Evolutionary conservation across 2,113 vertebrate genomes (phyloP), one percentile per base, ranked within the genome.

Genomic region (Zapus hudsonius): DNA sequence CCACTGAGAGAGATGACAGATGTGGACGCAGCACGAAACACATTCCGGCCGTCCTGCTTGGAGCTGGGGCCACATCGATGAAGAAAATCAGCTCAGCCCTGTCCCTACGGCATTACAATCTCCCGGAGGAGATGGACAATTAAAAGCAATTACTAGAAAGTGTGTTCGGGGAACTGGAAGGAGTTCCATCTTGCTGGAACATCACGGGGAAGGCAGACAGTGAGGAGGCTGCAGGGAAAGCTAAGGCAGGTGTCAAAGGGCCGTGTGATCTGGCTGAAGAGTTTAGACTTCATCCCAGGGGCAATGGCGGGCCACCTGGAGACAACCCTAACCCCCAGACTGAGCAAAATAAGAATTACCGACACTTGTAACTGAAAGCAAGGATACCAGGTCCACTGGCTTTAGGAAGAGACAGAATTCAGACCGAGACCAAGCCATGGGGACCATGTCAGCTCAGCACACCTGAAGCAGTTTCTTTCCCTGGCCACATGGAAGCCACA

Each of bases 81-180:
- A 90, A 73, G 84, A 75, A 85, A 59, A 91, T 57, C 36, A 87
- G 67, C 52, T 52, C 55, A 23, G 78, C 31, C 78, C 11, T 42
- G 7, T 81, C 86, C 82, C 92, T 36, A 0, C 5, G 63, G 81
- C 47, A 42, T 84, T 47, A 11, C 55, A 40, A 31, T 38, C 80
- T 84, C 96, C 94, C 84, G 19, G 78, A 89, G 82, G 92, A 95
- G 73, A 72, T 81, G 88, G 94, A 95, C 88, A 87, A 87, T 93
- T 92, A 95, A 69, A 93, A 92, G 82, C 88, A 95, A 94, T 92
- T 87, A 90, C 33, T 63, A 84, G 73, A 69, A 75, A 87, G 82
- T 57, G 88, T 85, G 42, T 70, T 89, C 19, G 36, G 93, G 84
- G 90, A 88, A 55, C 55, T 78, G 79, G 44, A 67, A 85, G 66